Evolutionary conservation across 2,888 invertebrate genomes (phyloP), one percentile per base, ranked within the genome.

Genomic region (Chesias legatella): DNA sequence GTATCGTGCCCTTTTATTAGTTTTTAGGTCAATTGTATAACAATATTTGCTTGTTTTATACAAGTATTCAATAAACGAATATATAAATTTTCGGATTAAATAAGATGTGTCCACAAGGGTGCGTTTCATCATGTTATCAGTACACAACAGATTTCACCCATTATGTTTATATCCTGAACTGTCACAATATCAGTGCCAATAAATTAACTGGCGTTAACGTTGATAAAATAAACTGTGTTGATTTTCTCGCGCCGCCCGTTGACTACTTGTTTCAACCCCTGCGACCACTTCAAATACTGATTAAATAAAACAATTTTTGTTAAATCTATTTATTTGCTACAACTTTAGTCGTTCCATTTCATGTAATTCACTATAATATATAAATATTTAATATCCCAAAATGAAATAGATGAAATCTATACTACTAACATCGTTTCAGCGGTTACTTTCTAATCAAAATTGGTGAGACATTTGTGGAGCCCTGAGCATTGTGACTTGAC

Each of bases 101-200:
- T 29, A 36, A 33, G 24, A 28, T 31, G 24, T 25, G 10, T 23
- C 1, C 36, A 24, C 36, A 29, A 24, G 35, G 20, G 40, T 25
- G 53, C 59, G 57, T 60, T 66, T 64, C 67, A 66, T 68, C 63
- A 56, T 57, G 53, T 56, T 70, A 68, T 73, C 65, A 63, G 55
- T 35, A 51, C 55, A 60, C 63, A 55, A 63, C 67, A 73, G 70
- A 78, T 75, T 73, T 63, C 67, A 73, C 72, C 70, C 70, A 73
- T 77, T 76, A 79, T 71, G 62, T 33, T 65, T 66, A 68, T 35
- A 68, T 66, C 69, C 65, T 67, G 60, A 63, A 64, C 62, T 66
- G 62, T 64, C 74, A 73, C 74, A 74, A 67, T 80, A 80, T 79
- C 76, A 60, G 61, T 13, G 27, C 60, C 71, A 73, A 79, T 80